Conservation (phyloP, 2,888 invertebrate genomes). For the Prenolepis imparis region DNA sequence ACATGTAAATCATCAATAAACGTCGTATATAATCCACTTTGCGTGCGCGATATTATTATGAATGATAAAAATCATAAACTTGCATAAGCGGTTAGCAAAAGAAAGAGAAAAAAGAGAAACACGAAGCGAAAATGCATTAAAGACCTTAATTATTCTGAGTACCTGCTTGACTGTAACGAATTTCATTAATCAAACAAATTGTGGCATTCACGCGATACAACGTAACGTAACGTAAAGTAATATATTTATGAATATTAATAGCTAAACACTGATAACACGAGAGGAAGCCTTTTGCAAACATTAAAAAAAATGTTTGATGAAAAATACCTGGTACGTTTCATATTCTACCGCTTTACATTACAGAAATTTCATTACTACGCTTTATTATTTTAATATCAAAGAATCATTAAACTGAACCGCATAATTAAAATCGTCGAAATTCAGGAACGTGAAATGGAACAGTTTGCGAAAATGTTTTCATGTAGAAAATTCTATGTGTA, state of each 20-base stretch:
- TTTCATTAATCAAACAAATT: constrained; percentile 38
- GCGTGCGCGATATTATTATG: constrained; percentile 37
- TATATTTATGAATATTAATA: constrained; percentile 37
- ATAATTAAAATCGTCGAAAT: constrained; percentile 12
- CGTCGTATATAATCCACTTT: constrained; percentile 6
- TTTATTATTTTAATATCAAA: constrained; percentile 13
- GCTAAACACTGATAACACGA: background rate
- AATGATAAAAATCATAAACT: constrained; percentile 26
- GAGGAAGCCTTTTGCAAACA: background rate
- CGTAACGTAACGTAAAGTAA: background rate
- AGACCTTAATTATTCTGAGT: constrained; percentile 31
- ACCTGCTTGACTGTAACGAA: constrained; percentile 11
- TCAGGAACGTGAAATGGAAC: background rate
- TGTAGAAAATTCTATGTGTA: background rate
- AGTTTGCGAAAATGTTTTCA: background rate
- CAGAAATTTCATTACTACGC: background rate
- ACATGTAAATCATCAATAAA: background rate
- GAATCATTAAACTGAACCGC: background rate
- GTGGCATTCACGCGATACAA: background rate
- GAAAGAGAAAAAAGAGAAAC: background rate
- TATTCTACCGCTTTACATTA: background rate
- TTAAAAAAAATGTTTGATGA: constrained; percentile 22
- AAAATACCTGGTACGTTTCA: constrained; percentile 1
- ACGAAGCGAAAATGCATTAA: background rate
- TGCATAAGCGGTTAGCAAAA: background rate